These are phyloP conservation scores for Sebastes ruberrimus DNA, from an alignment of 2,797 vertebrate species.

Conservation along the genomic window DNA sequence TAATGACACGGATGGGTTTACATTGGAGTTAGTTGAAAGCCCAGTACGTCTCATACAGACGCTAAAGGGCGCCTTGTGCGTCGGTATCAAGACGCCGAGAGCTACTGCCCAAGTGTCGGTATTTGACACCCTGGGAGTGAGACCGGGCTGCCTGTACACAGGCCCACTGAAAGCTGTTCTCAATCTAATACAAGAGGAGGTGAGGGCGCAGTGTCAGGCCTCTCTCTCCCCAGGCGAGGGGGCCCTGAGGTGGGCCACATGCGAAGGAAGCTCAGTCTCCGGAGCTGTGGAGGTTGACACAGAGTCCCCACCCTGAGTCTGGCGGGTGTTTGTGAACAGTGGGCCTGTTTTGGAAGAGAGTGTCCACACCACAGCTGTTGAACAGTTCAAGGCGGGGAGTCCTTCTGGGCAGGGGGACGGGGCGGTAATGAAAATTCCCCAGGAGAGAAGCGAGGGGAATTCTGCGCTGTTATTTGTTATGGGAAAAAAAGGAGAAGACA, in stretches of 20 bases:
- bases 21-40: neutral
- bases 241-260: constrained; percentile 54
- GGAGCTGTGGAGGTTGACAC: constrained; percentile 71
- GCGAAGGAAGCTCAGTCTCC: constrained; percentile 49
- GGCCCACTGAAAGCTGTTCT: constrained; percentile 40
- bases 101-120: neutral
- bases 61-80: neutral
- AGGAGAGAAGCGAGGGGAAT: constrained; percentile 80
- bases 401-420: constrained; percentile 78
- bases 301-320: constrained; percentile 71
- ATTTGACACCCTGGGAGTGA: neutral
- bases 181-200: constrained; percentile 26
- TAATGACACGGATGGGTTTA: neutral
- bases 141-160: neutral
- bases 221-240: constrained; percentile 49
- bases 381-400: constrained; percentile 81
- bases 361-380: constrained; percentile 82
- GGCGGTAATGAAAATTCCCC: constrained; percentile 83
- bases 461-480: constrained; percentile 84
- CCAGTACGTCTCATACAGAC: neutral
- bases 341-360: constrained; percentile 77
- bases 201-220: constrained; percentile 36
- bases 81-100: neutral
- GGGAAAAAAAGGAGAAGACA: constrained; percentile 80
- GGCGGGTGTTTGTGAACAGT: constrained; percentile 79